Evolutionary conservation across 2,888 invertebrate genomes (phyloP).

Genomic region (Loripinus fragilis): DNA sequence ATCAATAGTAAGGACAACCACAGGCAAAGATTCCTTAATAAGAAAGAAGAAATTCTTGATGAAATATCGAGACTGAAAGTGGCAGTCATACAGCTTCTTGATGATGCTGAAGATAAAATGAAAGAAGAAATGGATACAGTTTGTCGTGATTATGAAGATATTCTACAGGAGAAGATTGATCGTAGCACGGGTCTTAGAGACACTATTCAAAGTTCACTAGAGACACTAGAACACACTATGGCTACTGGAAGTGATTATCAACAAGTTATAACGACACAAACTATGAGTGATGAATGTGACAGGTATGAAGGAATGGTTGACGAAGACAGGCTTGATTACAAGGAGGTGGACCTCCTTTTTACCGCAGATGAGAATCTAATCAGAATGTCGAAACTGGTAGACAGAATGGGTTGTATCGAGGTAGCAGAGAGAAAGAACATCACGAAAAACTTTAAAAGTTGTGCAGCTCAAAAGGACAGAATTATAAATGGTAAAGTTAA

Average conservation of each 20-base stretch:
- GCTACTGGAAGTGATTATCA: conserved; percentile 48
- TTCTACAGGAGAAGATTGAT: conserved; percentile 54
- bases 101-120: conserved; percentile 56
- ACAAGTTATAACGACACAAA: conserved; percentile 51
- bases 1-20: conserved; percentile 46
- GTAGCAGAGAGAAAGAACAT: conserved; percentile 52
- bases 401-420: conserved; percentile 54
- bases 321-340: conserved; percentile 57
- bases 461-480: conserved; percentile 57
- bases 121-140: conserved; percentile 56
- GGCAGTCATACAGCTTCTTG: conserved; percentile 50
- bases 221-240: conserved; percentile 42
- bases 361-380: conserved; percentile 55
- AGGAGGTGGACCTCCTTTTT: conserved; percentile 55
- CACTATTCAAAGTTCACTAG: conserved; percentile 48
- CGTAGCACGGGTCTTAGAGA: conserved; percentile 49
- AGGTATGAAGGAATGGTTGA: conserved; percentile 56
- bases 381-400: conserved; percentile 46
- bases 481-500: conserved; percentile 57
- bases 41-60: conserved; percentile 47
- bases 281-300: conserved; percentile 48
- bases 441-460: conserved; percentile 51
- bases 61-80: conserved; percentile 50
- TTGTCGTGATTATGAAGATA: conserved; percentile 56
- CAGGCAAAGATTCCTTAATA: conserved; percentile 29